These are phyloP conservation scores for Glossophaga mutica DNA, from an alignment of 2,797 vertebrate genomes.

Conservation along the genomic window DNA sequence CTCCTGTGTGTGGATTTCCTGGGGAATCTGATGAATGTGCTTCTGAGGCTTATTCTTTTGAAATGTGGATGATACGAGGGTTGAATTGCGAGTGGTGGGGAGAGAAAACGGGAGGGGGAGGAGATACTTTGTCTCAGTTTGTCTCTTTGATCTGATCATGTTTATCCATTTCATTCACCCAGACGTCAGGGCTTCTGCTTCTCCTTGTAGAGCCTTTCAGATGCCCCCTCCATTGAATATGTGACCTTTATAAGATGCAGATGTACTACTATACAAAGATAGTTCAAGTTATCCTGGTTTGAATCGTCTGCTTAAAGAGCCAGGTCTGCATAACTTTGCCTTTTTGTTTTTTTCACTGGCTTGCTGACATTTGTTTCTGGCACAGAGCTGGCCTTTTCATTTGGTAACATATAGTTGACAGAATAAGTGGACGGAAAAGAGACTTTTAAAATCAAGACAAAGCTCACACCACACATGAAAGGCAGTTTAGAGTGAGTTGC, in stretches of 20 bases:
- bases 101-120: background rate
- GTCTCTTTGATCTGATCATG: background rate
- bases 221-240: background rate
- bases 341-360: background rate
- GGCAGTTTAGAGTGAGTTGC: background rate
- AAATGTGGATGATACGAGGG: background rate
- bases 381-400: background rate
- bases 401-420: background rate
- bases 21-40: background rate
- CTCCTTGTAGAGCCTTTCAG: background rate
- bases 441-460: background rate
- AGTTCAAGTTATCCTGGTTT: conserved; percentile 35
- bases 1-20: background rate
- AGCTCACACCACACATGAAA: background rate
- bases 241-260: conserved; percentile 56
- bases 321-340: conserved; percentile 17
- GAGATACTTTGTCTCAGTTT: background rate
- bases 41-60: background rate
- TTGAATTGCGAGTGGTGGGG: background rate
- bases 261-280: background rate
- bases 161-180: background rate
- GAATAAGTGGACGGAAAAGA: background rate
- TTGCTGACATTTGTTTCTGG: background rate
- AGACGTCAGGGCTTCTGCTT: background rate
- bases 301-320: conserved; percentile 58